Conservation (phyloP, 2,888 invertebrate genomes). For the Eutolmus rufibarbis region DNA sequence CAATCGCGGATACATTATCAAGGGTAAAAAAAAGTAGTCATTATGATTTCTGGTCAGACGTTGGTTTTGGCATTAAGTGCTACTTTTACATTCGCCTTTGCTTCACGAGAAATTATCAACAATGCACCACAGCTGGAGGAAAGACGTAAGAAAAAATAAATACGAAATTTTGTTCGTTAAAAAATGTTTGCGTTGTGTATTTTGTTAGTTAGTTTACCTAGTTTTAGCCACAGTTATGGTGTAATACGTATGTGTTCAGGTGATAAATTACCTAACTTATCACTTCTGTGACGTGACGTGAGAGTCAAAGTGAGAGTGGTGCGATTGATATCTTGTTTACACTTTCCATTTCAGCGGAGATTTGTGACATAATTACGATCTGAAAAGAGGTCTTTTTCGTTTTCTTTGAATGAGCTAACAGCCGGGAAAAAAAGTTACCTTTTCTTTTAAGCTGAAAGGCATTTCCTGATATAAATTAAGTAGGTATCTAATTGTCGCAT, state of each 20-base stretch:
- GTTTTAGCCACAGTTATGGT: background rate
- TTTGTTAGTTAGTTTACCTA: background rate
- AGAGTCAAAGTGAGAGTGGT: background rate
- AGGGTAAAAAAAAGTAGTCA: background rate
- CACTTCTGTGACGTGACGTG: background rate
- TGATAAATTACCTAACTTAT: background rate
- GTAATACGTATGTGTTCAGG: background rate
- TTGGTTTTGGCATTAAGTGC: background rate
- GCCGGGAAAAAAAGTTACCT: background rate
- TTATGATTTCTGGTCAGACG: background rate
- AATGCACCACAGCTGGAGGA: conserved; percentile 61
- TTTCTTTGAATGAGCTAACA: conserved; percentile 49
- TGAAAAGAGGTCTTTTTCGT: conserved; percentile 21
- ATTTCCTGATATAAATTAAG: background rate
- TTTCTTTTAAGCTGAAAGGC: background rate
- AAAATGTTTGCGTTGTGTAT: background rate
- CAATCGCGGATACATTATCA: background rate
- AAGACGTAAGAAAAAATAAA: conserved; percentile 61
- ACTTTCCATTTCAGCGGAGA: background rate
- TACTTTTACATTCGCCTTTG: conserved; percentile 27
- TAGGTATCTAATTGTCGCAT: background rate
- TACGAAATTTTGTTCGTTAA: background rate
- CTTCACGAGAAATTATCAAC: conserved; percentile 57
- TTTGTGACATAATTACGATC: background rate
- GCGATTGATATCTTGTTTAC: background rate